Evolutionary conservation across 2,113 vertebrate genomes (phyloP).

Genomic region (Pygathrix nemaeus): DNA sequence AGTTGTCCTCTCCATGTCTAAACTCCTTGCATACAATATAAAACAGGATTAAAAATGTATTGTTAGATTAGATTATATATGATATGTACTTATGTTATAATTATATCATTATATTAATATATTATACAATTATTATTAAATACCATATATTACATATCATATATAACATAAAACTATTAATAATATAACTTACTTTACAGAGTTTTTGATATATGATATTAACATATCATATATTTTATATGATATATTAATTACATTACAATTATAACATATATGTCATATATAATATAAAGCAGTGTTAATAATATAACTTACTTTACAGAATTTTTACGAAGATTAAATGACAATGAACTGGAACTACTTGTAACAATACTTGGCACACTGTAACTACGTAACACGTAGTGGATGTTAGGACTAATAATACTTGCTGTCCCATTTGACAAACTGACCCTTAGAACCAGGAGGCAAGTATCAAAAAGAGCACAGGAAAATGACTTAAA

Average conservation of each 20-base stretch:
- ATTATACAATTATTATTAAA: no score
- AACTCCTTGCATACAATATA: not conserved
- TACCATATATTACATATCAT: no score
- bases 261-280: no score
- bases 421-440: not conserved
- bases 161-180: no score
- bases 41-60: not conserved
- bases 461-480: not conserved
- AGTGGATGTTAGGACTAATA: not conserved
- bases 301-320: not conserved
- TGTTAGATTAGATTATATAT: no score
- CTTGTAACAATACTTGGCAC: not conserved
- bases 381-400: not conserved
- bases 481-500: not conserved
- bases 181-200: no score
- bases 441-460: not conserved
- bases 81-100: no score
- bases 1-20: not conserved
- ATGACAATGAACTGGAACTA: not conserved
- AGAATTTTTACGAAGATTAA: not conserved
- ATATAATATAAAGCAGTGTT: not conserved
- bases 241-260: no score
- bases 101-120: no score
- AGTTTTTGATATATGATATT: no score
- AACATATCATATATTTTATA: no score